A percentile compares a stretch with the other conserved stretches of the same genome.
phyloP scores from a whole-genome alignment of 2,888 invertebrate species.

The Eurytoma californica region DNA sequence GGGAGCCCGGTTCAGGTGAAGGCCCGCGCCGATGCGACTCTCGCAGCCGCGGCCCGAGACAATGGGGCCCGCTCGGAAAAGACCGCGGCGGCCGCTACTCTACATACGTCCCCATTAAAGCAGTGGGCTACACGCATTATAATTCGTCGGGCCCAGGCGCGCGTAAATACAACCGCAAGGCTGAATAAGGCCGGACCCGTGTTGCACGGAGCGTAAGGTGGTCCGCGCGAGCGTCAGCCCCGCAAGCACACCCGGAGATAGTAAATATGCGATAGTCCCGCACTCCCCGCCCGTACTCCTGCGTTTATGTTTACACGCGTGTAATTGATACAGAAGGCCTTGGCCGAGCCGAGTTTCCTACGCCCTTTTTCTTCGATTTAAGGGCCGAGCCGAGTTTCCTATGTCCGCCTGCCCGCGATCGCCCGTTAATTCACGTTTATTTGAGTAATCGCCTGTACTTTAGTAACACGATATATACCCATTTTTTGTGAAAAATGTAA shows the following conservation, averaged over 20 bases:
- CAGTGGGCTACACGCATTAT: slow-evolving; percentile 70
- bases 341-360: not conserved
- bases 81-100: slow-evolving; percentile 62
- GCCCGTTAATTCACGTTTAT: not conserved
- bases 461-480: too few relatives aligned
- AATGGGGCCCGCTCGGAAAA: slow-evolving; percentile 57
- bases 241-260: slow-evolving; percentile 34
- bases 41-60: slow-evolving; percentile 61
- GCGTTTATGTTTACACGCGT: slow-evolving; percentile 48
- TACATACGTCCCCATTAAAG: slow-evolving; percentile 71
- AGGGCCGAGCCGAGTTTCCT: not conserved
- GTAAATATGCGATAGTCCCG: slow-evolving; percentile 45
- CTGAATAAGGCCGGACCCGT: slow-evolving; percentile 15
- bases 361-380: slow-evolving; percentile 32
- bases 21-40: slow-evolving; percentile 59
- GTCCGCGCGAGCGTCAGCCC: slow-evolving; percentile 21
- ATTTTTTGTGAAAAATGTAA: too few relatives aligned
- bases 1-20: slow-evolving; percentile 66
- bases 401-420: not conserved
- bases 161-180: slow-evolving; percentile 33
- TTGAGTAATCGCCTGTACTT: too few relatives aligned
- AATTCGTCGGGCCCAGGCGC: slow-evolving; percentile 60
- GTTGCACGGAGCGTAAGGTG: slow-evolving; percentile 11
- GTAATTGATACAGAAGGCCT: slow-evolving; percentile 48
- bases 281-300: slow-evolving; percentile 17